Base-by-base conservation (phyloP, 1,140 invertebrate species). In the Cotesia vestalis region DNA sequence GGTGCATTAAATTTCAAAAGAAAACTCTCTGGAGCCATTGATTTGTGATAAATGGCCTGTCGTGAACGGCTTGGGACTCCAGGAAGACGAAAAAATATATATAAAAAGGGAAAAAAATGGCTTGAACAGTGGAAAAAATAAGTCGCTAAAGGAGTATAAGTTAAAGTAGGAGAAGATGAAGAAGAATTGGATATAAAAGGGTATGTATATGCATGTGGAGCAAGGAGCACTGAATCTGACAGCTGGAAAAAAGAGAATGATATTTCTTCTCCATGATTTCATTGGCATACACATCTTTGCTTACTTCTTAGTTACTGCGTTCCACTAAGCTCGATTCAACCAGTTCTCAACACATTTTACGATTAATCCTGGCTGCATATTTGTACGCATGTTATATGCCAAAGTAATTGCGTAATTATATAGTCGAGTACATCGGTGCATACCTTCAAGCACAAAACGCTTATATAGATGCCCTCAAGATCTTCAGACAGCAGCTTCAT, bases 401-500 rank as follows among this genome's bases (percentile, higher is more conserved):
- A 66, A 71, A 76, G 69, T 74, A 76, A 74, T 76, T 76, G 69
- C 75, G 75, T 74, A 76, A 76, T 76, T 76, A 73, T 55, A 55
- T 55, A 17, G 53, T 72, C 71, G 40, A 40, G 64, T 69, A 73
- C 62, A 35, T 60, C 63, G 59, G 51, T 59, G 51, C 60, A 52
- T 63, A 55, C 60, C 67, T 72, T 38, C 34, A 66, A 60, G 67
- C 63, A 66, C n/a, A 38, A 52, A 66, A 51, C 40, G 40, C 46
- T 66, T 66, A 66, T 64, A 46, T 52, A 51, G 12, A 63, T 66
- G 46, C 40, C 38, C 36, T 36, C 38, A 66, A 66, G 63, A 66
- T 52, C 4, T 66, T 52, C 5, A 8, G 52, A 35, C 35, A 40
- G 20, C 14, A 17, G 14, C 46, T 17, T 53, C 46, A 52, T 27